These are phyloP conservation scores for Petaurus breviceps DNA, from an alignment of 2,113 vertebrate species.

Conservation along the genomic window DNA sequence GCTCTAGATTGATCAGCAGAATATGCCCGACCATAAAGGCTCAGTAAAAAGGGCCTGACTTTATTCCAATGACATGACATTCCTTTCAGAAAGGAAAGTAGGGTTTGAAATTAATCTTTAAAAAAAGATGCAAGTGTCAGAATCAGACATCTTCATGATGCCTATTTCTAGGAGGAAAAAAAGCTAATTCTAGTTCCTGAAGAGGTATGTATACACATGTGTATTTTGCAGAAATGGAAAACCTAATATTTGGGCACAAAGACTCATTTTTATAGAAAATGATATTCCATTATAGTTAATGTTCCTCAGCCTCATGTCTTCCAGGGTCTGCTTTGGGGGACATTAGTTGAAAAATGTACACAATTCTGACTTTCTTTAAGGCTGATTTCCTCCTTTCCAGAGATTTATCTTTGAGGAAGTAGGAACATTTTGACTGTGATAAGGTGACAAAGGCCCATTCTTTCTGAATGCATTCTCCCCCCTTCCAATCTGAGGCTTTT, in stretches of 20 bases:
- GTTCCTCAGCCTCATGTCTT: conserved; percentile 11
- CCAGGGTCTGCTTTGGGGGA: not conserved
- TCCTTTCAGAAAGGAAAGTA: not conserved
- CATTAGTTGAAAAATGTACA: conserved; percentile 42
- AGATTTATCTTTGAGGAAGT: conserved; percentile 27
- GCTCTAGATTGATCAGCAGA: not conserved
- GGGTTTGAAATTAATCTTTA: not conserved
- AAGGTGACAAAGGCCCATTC: conserved; percentile 5
- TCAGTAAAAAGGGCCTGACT: not conserved
- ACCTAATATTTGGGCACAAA: not conserved
- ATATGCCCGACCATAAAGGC: not conserved
- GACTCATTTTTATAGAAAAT: not conserved
- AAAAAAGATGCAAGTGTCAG: not conserved
- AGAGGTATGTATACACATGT: not conserved
- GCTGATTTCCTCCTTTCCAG: conserved; percentile 48
- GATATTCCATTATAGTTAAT: conserved; percentile 22
- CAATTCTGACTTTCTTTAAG: conserved; percentile 36
- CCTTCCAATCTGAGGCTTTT: conserved; percentile 14
- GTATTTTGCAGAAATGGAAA: not conserved
- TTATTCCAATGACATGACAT: not conserved
- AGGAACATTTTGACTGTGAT: conserved; percentile 3
- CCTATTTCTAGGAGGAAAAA: not conserved
- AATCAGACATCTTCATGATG: not conserved
- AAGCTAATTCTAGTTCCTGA: not conserved
- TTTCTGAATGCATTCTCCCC: conserved; percentile 7